phyloP scores from a whole-genome alignment of 2,888 invertebrate species.

The Sussaba pulchella region DNA sequence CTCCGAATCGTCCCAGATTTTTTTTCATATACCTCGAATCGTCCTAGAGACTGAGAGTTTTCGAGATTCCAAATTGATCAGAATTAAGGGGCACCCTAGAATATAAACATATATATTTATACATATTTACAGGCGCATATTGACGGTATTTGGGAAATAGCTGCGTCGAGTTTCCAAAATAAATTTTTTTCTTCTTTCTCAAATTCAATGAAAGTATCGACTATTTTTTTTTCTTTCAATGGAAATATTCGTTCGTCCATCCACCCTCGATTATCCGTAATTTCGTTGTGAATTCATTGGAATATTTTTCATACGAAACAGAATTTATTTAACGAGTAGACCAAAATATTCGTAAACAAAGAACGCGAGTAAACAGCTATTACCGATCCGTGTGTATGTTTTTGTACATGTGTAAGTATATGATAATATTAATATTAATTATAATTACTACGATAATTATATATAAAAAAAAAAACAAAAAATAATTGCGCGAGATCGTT shows the following conservation, averaged over 20 bases:
- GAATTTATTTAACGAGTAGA: neutral
- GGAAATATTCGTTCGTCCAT: too few relatives aligned
- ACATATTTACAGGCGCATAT: conserved; percentile 64
- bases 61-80: too few relatives aligned
- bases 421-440: conserved; percentile 30
- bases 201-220: neutral
- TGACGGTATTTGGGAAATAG: conserved; percentile 51
- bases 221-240: neutral
- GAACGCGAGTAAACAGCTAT: conserved; percentile 46
- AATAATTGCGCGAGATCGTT: conserved; percentile 21
- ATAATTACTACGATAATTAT: neutral
- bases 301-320: conserved; percentile 1
- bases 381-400: conserved; percentile 58
- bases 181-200: neutral
- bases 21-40: too few relatives aligned
- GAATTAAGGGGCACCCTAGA: too few relatives aligned
- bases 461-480: too few relatives aligned
- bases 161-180: conserved; percentile 37
- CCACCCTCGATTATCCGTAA: too few relatives aligned
- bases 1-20: too few relatives aligned
- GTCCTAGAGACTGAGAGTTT: too few relatives aligned
- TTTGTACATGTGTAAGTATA: conserved; percentile 66
- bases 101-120: conserved; percentile 45
- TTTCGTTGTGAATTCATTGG: conserved; percentile 9
- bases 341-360: conserved; percentile 5